Conservation (phyloP, 2,888 invertebrate species). For the Drosophila siamana region DNA sequence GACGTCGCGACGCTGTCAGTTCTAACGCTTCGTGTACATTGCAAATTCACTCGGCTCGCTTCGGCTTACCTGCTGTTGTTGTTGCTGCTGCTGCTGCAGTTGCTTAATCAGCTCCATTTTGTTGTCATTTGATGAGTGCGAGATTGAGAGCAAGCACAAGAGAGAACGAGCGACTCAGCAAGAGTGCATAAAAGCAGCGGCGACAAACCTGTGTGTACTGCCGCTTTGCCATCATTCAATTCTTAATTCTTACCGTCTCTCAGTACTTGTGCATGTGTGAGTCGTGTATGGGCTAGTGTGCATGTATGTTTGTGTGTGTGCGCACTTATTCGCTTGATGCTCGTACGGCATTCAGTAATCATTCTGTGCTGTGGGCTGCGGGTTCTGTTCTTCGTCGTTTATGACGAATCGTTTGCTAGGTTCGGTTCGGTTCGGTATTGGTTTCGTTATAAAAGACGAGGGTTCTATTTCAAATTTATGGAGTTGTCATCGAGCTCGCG, state of each 20-base stretch:
- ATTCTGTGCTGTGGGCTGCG: constrained; percentile 83
- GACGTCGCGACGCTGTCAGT: constrained; percentile 9
- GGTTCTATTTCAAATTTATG: constrained; percentile 59
- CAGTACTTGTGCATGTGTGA: constrained; percentile 26
- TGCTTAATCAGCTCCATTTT: constrained; percentile 65
- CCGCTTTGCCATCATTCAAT: constrained; percentile 62
- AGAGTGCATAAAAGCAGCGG: constrained; percentile 33
- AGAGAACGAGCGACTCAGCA: constrained; percentile 26
- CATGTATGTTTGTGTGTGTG: constrained; percentile 38
- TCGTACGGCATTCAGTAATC: constrained; percentile 81
- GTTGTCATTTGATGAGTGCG: constrained; percentile 37
- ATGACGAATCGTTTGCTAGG: constrained; percentile 19
- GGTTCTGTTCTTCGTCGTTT: constrained; percentile 69
- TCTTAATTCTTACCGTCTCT: constrained; percentile 61
- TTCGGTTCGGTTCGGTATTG: constrained; percentile 39
- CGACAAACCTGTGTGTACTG: constrained; percentile 48
- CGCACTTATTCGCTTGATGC: constrained; percentile 63
- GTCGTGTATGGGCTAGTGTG: constrained; percentile 14
- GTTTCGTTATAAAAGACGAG: constrained; percentile 70
- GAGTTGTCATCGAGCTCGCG: constrained; percentile 66
- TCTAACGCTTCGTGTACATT: constrained; percentile 35
- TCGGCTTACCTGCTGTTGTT: constrained; percentile 36
- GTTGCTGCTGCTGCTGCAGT: constrained; percentile 23
- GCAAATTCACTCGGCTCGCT: constrained; percentile 61
- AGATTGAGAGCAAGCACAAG: constrained; percentile 7